phyloP scores from a whole-genome alignment of 2,113 vertebrate species.

The Panurus biarmicus region DNA sequence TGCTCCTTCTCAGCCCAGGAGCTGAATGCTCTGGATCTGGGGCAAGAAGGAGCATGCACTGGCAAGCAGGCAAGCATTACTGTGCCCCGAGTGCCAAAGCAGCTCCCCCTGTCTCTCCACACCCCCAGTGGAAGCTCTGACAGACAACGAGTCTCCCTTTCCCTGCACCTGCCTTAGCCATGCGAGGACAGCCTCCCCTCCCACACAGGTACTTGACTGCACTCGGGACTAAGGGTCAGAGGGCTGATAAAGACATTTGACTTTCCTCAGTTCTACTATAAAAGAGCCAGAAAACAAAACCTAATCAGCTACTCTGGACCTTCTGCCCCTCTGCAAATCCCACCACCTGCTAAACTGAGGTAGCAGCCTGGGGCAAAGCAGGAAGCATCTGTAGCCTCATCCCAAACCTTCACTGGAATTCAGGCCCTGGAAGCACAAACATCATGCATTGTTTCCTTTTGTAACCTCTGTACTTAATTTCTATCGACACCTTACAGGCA shows the following conservation, averaged over 20 bases:
- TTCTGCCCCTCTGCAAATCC: not conserved
- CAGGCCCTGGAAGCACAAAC: not conserved
- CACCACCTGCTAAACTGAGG: not conserved
- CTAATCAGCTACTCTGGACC: not conserved
- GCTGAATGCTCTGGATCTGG: not conserved
- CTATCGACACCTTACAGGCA: not conserved
- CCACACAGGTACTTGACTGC: not conserved
- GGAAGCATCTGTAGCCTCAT: not conserved
- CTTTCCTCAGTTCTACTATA: not conserved
- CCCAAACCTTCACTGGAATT: not conserved
- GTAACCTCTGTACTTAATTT: not conserved
- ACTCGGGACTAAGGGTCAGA: not conserved
- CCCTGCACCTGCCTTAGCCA: accelerated
- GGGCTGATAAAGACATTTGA: not conserved
- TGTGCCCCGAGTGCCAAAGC: not conserved
- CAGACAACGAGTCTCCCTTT: not conserved
- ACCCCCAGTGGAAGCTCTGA: not conserved
- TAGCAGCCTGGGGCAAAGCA: not conserved
- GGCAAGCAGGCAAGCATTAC: not conserved
- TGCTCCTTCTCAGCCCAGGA: not conserved
- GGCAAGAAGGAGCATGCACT: not conserved
- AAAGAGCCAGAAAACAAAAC: not conserved
- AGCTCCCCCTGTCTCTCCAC: not conserved
- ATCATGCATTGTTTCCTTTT: not conserved
- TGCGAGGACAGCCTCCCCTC: not conserved